Conservation (phyloP, 1,140 invertebrate genomes). For the Drosophila nannoptera region DNA sequence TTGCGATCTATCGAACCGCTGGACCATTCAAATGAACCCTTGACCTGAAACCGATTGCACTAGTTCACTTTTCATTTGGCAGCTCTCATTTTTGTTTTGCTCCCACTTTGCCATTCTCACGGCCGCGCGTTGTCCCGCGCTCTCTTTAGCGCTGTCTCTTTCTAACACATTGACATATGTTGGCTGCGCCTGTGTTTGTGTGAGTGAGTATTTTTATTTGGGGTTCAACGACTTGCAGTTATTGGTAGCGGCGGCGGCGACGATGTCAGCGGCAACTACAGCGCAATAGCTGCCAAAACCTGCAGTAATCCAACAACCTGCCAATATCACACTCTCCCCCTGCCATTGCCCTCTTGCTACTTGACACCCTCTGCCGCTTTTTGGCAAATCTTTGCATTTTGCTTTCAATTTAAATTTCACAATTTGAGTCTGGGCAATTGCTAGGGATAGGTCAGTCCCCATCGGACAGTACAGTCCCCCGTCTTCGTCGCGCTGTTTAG, state of each 20-base stretch:
- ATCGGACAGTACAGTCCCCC: background rate
- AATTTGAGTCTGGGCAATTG: constrained; percentile 1
- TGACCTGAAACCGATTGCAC: background rate
- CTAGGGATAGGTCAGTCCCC: constrained; percentile 21
- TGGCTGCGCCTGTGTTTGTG: background rate
- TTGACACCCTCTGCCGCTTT: background rate
- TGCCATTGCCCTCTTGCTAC: background rate
- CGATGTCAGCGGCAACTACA: constrained; percentile 1
- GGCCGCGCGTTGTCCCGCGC: too few relatives aligned
- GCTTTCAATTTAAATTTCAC: background rate
- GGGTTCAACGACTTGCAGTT: constrained; percentile 31
- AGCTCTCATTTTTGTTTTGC: too few relatives aligned
- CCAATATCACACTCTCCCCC: background rate
- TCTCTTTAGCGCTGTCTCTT: too few relatives aligned
- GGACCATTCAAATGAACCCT: background rate
- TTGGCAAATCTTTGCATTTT: constrained; percentile 8
- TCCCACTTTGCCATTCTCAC: too few relatives aligned
- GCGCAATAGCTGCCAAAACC: constrained; percentile 16
- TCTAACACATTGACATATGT: constrained; percentile 10
- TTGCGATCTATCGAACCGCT: background rate
- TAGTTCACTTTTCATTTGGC: background rate
- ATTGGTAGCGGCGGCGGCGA: background rate
- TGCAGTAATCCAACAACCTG: constrained; percentile 7
- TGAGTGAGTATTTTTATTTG: constrained; percentile 7
- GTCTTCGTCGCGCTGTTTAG: background rate